Evolutionary conservation across 2,113 vertebrate genomes (phyloP).

Genomic region (Perognathus longimembris): DNA sequence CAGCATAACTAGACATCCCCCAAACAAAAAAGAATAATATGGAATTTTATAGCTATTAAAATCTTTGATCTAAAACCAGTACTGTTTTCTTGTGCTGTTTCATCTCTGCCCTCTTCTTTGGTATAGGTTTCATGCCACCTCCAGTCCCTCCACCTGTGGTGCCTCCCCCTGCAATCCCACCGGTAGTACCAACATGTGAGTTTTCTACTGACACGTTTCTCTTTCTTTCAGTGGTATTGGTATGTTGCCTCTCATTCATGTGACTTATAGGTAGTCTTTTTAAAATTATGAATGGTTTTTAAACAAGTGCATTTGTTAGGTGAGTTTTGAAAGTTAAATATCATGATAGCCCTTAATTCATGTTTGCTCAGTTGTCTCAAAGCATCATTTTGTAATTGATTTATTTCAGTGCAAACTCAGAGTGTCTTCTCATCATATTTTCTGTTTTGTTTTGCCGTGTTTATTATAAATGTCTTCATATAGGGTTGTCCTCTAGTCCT

Average conservation of each 20-base stretch:
- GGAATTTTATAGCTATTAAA: slow-evolving; percentile 9
- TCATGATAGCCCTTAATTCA: background rate
- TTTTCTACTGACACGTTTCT: slow-evolving; percentile 58
- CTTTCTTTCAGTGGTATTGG: background rate
- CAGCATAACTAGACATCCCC: background rate
- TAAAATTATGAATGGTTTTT: background rate
- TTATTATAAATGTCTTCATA: slow-evolving; percentile 22
- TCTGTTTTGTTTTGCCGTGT: slow-evolving; percentile 11
- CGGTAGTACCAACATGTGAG: slow-evolving; percentile 92
- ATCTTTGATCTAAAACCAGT: slow-evolving; percentile 19
- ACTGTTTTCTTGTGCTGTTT: background rate
- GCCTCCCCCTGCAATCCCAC: slow-evolving; percentile 89
- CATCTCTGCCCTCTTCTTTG: background rate
- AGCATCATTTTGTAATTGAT: background rate
- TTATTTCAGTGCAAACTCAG: slow-evolving; percentile 10
- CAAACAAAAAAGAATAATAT: background rate
- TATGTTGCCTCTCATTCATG: background rate
- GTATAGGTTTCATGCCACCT: slow-evolving; percentile 93
- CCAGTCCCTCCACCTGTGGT: slow-evolving; percentile 90
- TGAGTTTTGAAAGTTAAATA: slow-evolving; percentile 15
- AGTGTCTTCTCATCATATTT: background rate
- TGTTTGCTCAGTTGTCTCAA: slow-evolving; percentile 5
- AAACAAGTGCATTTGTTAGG: background rate
- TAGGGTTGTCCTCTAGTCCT: background rate
- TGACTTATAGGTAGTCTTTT: background rate